Base-by-base conservation (phyloP, 2,888 invertebrate species). In the Aquatica leii region DNA sequence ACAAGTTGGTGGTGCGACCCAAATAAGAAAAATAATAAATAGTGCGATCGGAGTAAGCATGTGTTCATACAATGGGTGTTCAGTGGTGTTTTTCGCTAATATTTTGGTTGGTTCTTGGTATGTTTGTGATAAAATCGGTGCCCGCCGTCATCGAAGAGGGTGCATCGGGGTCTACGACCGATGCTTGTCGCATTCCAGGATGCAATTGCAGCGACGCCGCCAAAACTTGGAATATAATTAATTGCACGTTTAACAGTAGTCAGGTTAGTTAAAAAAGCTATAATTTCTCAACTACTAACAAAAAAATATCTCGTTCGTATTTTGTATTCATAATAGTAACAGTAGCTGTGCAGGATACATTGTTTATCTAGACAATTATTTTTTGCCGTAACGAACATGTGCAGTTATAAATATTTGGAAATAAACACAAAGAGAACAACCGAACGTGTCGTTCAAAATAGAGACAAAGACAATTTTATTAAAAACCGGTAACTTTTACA, bases 151-250 rank as follows among this genome's bases (percentile, higher is more conserved):
- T 65, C 11, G 60, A 62, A 55, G 51, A 41, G 49, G 60, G 59
- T 35, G 55, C 65, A 11, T 52, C 54, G 54, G 72, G 67, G 43
- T 72, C 70, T 46, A 40, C 34, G 51, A 71, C 70, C 59, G 83
- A 84, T 59, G 81, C 89, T 69, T 90, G 90, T 78, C 81, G 83
- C 59, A 80, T 84, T 80, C 77, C 81, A 61, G 87, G 84, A 72
- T 90, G 90, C 81, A 83, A 82, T 71, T 90, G 90, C 78, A 81
- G 82, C 40, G 81, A 84, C 52, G 85, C 83, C 54, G 83, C 83
- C 21, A 86, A 86, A 48, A 79, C 78, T 50, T 89, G 89, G 88
- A 84, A 84, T 73, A 84, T 82, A 71, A 84, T 90, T 75, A 88
- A 88, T 81, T 90, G 90, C 80, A 85, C 86, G 71, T 84, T 89